These are phyloP conservation scores for Sipha flava DNA, from an alignment of 1,140 invertebrate genomes.

Conservation along the genomic window DNA sequence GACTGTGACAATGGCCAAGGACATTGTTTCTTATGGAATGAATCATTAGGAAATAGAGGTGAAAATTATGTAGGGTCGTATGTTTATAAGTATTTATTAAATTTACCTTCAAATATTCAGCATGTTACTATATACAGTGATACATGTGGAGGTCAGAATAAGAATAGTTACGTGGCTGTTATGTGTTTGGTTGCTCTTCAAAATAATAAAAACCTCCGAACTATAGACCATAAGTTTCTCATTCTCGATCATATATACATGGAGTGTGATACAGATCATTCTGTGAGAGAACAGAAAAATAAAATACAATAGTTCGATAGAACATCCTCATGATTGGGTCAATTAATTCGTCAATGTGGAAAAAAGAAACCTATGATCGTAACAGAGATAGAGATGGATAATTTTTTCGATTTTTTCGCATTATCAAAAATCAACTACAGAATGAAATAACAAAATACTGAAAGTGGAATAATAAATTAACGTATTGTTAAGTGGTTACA, in stretches of 20 bases:
- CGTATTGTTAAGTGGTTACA: too few relatives aligned
- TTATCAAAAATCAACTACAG: neutral
- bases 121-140: neutral
- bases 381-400: neutral
- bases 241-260: neutral
- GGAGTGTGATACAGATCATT: constrained; percentile 14
- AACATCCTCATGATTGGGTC: neutral
- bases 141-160: constrained; percentile 24
- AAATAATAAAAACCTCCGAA: neutral
- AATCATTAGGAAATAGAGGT: neutral
- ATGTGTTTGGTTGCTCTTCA: neutral
- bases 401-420: neutral
- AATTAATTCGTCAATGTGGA: neutral
- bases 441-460: too few relatives aligned
- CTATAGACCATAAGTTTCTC: constrained; percentile 10
- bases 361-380: neutral
- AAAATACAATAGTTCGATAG: neutral
- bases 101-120: neutral
- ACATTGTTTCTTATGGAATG: neutral
- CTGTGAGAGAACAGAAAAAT: neutral
- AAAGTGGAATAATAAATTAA: too few relatives aligned
- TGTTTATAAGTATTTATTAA: neutral
- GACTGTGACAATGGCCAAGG: neutral
- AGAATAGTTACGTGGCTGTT: neutral
- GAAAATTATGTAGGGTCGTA: neutral